Base-by-base conservation (phyloP, 2,888 invertebrate genomes). In the Agrotis ipsilon region DNA sequence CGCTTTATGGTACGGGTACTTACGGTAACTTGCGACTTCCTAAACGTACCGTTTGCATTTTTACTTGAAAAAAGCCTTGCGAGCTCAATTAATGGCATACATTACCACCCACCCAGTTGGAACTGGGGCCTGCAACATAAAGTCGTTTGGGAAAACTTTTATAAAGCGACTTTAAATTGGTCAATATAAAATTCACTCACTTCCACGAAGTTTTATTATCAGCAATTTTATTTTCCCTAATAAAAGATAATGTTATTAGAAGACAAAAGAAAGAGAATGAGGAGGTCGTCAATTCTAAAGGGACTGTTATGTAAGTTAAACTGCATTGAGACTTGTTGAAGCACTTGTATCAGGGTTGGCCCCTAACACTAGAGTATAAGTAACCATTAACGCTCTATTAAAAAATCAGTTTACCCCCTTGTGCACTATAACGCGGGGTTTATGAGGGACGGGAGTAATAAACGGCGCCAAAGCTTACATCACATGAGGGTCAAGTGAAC, bases 351-450 rank as follows among this genome's bases (percentile, higher is more conserved):
- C 58, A 75, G 80, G 74, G 80, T 74, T 72, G 68, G 82, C 79
- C 80, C 80, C 73, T 84, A 86, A 84, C 83, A 84, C 83, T 75
- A 80, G 82, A 86, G 84, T 76, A 86, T 82, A 81, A 39, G 86
- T 87, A 87, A 87, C 88, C 89, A 91, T 92, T 91, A 91, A 89
- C 88, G 87, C 86, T 88, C 90, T 89, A 91, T 92, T 92, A 92
- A 92, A 92, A 92, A 91, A 87, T 86, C 86, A 87, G 89, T 91
- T 90, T 89, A 86, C 88, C 87, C 90, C 70, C 89, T 88, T 80
- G 89, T 89, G 89, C 87, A 88, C 88, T 87, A 91, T 90, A 89
- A 91, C 90, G 83, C 75, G 62, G 83, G 88, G 82, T 92, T 92
- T 91, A 92, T 89, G 93, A 91, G 89, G 86, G 85, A 83, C 73